Base-by-base conservation (phyloP, 2,797 vertebrate species). In the Adelosebastes latens region DNA sequence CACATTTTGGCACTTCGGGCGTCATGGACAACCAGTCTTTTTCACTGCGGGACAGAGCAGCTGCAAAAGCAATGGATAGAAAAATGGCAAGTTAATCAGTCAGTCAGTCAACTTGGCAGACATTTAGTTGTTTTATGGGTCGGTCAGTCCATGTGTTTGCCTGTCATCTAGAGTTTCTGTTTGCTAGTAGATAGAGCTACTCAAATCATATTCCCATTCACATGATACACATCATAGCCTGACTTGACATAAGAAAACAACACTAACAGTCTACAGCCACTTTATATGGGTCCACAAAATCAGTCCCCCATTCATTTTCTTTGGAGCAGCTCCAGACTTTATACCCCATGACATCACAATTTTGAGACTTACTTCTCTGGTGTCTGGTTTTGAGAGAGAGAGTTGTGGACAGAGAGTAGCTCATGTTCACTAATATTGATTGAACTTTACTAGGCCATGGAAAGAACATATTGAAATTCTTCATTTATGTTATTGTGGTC, bases 1-100 rank as follows among this genome's bases (percentile, higher is more conserved):
- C 59, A 66, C 71, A 79, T 83, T 81, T 73, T 80, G 63, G 56
- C 81, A 72, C 81, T 81, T 75, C 0, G 5, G 69, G 59, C 31
- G 3, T 86, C 69, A 55, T 27, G 75, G 88, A 72, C 79, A 90
- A 58, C 83, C 49, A 61, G 78, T 87, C 64, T 72, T 89, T 88
- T 89, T 89, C 89, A 79, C 88, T 71, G 60, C 72, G 58, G 86
- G 87, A 81, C 73, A 55, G 67, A 87, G 71, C 80, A 87, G 84
- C 87, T 90, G 85, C 77, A 72, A 42, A 72, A 72, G 22, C 27
- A 66, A 59, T 52, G 49, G 73, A 82, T 80, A 36, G 63, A 72
- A 53, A 84, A 73, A 62, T 64, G 46, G 31, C 52, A 63, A 83
- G 70, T 83, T 71, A 79, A 55, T 83, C 64, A 80, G 55, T 78